Evolutionary conservation across 2,888 invertebrate species (phyloP), one percentile per base, ranked within the genome.

Genomic region (Drosophila sordidula): DNA sequence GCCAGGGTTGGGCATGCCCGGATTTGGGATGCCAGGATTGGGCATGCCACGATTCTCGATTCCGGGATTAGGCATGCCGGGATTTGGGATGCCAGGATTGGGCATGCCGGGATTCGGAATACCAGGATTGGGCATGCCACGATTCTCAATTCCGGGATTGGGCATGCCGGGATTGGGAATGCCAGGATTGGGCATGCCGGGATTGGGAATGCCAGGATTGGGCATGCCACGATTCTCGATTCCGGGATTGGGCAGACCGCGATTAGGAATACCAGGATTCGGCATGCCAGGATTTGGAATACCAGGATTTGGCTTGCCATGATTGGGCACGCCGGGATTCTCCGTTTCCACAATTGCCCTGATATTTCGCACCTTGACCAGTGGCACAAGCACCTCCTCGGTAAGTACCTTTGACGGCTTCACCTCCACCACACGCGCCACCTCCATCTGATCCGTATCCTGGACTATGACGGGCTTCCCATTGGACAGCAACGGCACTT

Each of bases 401-500:
- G 44, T 14, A 1, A 38, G 25, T 6, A 66, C 54, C 47, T 68
- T 71, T n/a, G 47, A 55, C 0, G 84, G 77, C 39, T 70, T 77
- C 5, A 85, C 34, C 54, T 85, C 87, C 45, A 73, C 68, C 18
- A 87, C 85, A 4, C 34, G 65, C 14, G 85, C 85, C 9, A 85
- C 63, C 46, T 82, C 87, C 25, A 67, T 73, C 8, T 52, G 57
- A 1, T 73, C 71, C 18, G 47, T 70, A 29, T 69, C 69, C 32
- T 34, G 44, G n/a, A 58, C 50, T 44, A 87, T 50, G 18, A 84
- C 70, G 32, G 80, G 80, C 47, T 75, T 84, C 38, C 84, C 87
- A 67, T 77, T 78, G 2, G 71, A 64, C 56, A 87, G 77, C 80
- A 85, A 72, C 51, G 89, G 86, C 51, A 87, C 76, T 22, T 78